These are phyloP conservation scores for Pampus argenteus DNA, from an alignment of 2,797 vertebrate genomes.

Conservation along the genomic window DNA sequence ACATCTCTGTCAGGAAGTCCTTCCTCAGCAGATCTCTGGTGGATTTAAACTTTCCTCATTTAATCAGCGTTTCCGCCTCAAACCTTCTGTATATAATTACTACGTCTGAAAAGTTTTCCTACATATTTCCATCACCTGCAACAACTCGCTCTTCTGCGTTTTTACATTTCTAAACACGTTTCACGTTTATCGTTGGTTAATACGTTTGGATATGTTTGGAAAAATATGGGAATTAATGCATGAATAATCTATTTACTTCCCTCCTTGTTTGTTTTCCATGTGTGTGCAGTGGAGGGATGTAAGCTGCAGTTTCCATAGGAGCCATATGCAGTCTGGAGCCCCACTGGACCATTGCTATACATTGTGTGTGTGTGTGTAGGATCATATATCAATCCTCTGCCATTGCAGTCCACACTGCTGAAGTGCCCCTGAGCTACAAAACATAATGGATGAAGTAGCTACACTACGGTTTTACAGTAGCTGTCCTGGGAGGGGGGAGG, in stretches of 20 bases:
- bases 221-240: neutral
- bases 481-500: neutral
- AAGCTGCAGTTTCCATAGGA: conserved; percentile 50
- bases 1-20: conserved; percentile 12
- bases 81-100: conserved; percentile 1
- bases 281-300: neutral
- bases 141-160: neutral
- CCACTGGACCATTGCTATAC: conserved; percentile 3
- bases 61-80: conserved; percentile 18
- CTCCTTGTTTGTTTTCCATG: conserved; percentile 9
- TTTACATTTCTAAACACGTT: neutral
- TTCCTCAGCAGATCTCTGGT: conserved; percentile 30
- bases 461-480: neutral
- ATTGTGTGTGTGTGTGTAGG: conserved; percentile 8
- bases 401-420: neutral
- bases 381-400: neutral
- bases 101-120: neutral
- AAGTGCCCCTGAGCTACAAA: conserved; percentile 12
- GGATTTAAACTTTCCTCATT: neutral
- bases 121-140: neutral
- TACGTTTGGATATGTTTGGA: neutral
- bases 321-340: conserved; percentile 18
- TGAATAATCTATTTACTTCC: conserved; percentile 39
- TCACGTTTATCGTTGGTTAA: neutral
- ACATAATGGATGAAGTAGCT: neutral